phyloP scores from a whole-genome alignment of 1,140 invertebrate genomes.

The Cydia strobilella region DNA sequence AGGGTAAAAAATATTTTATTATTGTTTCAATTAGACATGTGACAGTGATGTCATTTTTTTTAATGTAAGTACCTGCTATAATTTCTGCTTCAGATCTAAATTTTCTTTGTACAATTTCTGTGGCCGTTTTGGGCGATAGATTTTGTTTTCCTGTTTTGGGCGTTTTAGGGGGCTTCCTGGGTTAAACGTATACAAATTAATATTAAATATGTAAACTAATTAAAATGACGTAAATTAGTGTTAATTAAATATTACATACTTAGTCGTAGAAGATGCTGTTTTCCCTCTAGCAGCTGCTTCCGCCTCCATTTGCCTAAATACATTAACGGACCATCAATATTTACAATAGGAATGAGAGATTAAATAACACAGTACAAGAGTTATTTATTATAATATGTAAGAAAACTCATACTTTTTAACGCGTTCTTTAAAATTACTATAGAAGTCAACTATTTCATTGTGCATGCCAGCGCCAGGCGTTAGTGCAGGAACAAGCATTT shows the following conservation, averaged over 20 bases:
- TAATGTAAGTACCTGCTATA: constrained; percentile 50
- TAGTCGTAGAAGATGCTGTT: not conserved
- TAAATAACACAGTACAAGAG: too few species aligned
- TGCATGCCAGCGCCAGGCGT: constrained; percentile 59
- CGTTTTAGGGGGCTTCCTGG: constrained; percentile 59
- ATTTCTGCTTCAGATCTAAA: constrained; percentile 66
- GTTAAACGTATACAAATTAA: not conserved
- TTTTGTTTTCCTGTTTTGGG: constrained; percentile 49
- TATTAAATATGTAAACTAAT: not conserved
- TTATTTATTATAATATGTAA: not conserved
- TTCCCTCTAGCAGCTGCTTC: constrained; percentile 44
- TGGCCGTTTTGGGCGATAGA: constrained; percentile 40
- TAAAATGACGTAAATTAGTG: not conserved
- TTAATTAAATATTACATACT: not conserved
- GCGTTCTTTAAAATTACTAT: constrained; percentile 51
- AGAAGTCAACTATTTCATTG: constrained; percentile 57
- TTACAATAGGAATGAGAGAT: not conserved
- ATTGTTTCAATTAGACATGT: not conserved
- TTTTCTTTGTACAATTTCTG: constrained; percentile 41
- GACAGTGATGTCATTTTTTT: not conserved
- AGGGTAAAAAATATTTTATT: too few species aligned
- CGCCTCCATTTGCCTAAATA: constrained; percentile 52
- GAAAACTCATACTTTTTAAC: constrained; percentile 55
- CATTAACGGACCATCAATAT: not conserved
- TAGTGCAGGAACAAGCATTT: constrained; percentile 67